phyloP scores from a whole-genome alignment of 2,797 vertebrate genomes.

The Fistularia tabacaria region DNA sequence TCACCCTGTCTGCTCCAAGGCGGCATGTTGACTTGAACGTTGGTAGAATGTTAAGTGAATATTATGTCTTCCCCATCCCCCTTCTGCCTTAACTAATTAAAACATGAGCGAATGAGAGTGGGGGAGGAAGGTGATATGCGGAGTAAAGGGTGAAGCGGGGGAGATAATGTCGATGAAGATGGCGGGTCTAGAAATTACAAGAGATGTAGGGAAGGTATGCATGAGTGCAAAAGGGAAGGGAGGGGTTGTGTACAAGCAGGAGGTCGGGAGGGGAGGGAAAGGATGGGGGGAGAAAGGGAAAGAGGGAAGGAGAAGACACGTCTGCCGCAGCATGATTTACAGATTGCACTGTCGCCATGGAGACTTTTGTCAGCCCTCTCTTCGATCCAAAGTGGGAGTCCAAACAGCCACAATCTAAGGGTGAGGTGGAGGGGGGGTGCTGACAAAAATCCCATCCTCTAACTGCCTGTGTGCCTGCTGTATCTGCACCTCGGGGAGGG shows the following conservation, averaged over 20 bases:
- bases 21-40: constrained; percentile 71
- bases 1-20: constrained; percentile 56
- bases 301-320: constrained; percentile 65
- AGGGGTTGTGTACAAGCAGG: constrained; percentile 42
- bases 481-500: constrained; percentile 64
- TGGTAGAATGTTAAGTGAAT: constrained; percentile 72
- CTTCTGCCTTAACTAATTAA: constrained; percentile 49
- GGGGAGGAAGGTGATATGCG: constrained; percentile 17
- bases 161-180: constrained; percentile 31
- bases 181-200: constrained; percentile 14
- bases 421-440: constrained; percentile 31
- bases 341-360: constrained; percentile 77
- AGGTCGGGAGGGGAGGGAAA: constrained; percentile 30
- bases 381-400: constrained; percentile 68
- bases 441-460: constrained; percentile 71
- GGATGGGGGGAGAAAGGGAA: constrained; percentile 33
- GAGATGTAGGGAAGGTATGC: constrained; percentile 42
- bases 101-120: constrained; percentile 28
- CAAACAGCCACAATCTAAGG: constrained; percentile 24
- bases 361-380: constrained; percentile 78
- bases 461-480: constrained; percentile 51
- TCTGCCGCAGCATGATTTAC: constrained; percentile 77
- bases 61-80: constrained; percentile 62
- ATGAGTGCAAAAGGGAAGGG: constrained; percentile 19
- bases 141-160: constrained; percentile 32